Percentiles rank a stretch among this genome's conserved stretches.
These are phyloP conservation scores for Anoplopoma fimbria DNA, from an alignment of 2,113 vertebrate species.

Conservation along the genomic window DNA sequence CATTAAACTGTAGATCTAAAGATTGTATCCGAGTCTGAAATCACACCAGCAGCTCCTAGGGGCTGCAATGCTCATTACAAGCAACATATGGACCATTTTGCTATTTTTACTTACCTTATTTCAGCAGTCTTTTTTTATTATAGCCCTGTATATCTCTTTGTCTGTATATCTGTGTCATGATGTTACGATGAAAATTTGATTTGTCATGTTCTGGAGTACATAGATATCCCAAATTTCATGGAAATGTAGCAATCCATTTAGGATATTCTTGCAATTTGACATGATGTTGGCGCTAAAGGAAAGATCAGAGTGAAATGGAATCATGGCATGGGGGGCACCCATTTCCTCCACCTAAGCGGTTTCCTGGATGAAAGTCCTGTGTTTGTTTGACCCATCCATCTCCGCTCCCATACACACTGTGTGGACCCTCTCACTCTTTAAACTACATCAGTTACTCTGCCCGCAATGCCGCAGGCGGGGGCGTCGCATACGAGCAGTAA, in stretches of 20 bases:
- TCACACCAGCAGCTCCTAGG: background rate
- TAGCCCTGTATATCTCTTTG: too few relatives aligned
- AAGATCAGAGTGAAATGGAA: background rate
- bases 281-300: background rate
- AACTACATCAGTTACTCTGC: too few relatives aligned
- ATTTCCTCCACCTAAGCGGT: background rate
- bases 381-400: too few relatives aligned
- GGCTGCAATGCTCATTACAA: background rate
- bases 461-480: too few relatives aligned
- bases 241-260: background rate
- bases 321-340: background rate
- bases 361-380: too few relatives aligned
- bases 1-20: slow-evolving; percentile 13
- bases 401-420: background rate
- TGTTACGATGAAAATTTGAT: background rate
- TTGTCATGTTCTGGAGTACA: background rate
- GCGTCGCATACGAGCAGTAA: too few relatives aligned
- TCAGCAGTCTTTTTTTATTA: background rate
- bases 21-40: background rate
- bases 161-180: background rate
- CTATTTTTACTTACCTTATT: background rate
- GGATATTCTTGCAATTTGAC: background rate
- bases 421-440: background rate
- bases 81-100: background rate
- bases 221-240: background rate